Percentiles rank a stretch among this genome's conserved stretches.
These are phyloP conservation scores for Echinometra lucunter DNA, from an alignment of 53 echinoderm and acorn worm genomes.

Conservation along the genomic window DNA sequence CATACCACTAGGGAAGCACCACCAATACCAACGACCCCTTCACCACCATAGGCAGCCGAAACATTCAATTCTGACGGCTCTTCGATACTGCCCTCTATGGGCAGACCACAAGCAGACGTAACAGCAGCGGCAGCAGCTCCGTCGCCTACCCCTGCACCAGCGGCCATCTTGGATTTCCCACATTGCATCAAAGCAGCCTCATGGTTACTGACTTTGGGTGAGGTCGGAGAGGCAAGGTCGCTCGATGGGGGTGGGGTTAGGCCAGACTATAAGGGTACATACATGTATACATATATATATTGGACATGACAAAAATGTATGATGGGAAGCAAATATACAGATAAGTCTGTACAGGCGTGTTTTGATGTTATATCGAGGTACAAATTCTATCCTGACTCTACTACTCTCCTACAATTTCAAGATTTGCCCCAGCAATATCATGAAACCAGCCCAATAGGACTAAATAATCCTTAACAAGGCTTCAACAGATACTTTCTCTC, in stretches of 20 bases:
- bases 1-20: conserved; percentile 54
- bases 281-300: conserved; percentile 5
- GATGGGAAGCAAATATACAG: conserved; percentile 18
- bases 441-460: too few relatives aligned
- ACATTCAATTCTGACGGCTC: neutral
- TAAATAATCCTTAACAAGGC: neutral
- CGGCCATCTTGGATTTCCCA: conserved; percentile 50
- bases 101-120: neutral
- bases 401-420: neutral
- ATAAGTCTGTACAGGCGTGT: neutral
- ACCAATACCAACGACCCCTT: conserved; percentile 45
- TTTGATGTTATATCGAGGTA: neutral
- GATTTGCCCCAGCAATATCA: too few relatives aligned
- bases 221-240: conserved; percentile 55
- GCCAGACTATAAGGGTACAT: conserved; percentile 32
- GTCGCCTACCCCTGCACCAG: neutral
- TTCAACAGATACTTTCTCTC: neutral
- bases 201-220: conserved; percentile 67
- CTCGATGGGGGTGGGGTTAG: conserved; percentile 41
- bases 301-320: conserved; percentile 8
- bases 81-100: conserved; percentile 41
- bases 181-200: conserved; percentile 52
- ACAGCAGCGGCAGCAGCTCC: neutral
- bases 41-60: conserved; percentile 35
- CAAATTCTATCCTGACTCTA: neutral